Base-by-base conservation (phyloP, 2,888 invertebrate genomes). In the Teleiodes luculella region DNA sequence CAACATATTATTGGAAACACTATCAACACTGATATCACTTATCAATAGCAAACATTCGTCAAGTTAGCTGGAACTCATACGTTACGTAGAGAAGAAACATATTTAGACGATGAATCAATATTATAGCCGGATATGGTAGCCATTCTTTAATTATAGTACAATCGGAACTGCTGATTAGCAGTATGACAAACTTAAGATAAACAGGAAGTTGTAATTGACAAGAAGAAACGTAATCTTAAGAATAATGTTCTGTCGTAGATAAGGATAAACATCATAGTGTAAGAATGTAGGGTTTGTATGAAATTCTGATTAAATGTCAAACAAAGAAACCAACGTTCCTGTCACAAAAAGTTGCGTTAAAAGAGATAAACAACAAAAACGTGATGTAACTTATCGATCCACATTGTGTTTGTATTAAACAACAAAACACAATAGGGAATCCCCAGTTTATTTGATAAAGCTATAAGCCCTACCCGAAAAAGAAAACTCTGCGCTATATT, bases 151-250 rank as follows among this genome's bases (percentile, higher is more conserved):
- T n/a, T n/a, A n/a, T n/a, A n/a, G n/a, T n/a, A n/a, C n/a, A n/a
- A 46, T 33, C 46, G 52, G 52, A 43, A 52, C 31, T 52, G 3
- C 10, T 52, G 33, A 41, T 43, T 43, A 41, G 16, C 31, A 48
- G 11, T 35, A 48, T 48, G 48, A 35, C 48, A 20, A 48, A 48
- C 20, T n/a, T 3, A 20, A 28, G 11, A 16, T 30, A 48, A 48
- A 48, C 18, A 48, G 48, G 33, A 48, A 48, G 35, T 18, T 33
- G 33, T 8, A 37, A 11, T 43, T 28, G 24, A 7, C 13, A n/a
- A 43, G 14, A 11, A 43, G 10, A 20, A 1, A 41, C 11, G 11
- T 10, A 41, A 16, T 18, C 39, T 11, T 20, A 1, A 18, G 7
- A 20, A 20, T 8, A 37, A 14, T 20, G 14, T 36, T 14, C 6